Evolutionary conservation across 2,113 vertebrate genomes (phyloP).

Genomic region (Marcusenius ussheri): DNA sequence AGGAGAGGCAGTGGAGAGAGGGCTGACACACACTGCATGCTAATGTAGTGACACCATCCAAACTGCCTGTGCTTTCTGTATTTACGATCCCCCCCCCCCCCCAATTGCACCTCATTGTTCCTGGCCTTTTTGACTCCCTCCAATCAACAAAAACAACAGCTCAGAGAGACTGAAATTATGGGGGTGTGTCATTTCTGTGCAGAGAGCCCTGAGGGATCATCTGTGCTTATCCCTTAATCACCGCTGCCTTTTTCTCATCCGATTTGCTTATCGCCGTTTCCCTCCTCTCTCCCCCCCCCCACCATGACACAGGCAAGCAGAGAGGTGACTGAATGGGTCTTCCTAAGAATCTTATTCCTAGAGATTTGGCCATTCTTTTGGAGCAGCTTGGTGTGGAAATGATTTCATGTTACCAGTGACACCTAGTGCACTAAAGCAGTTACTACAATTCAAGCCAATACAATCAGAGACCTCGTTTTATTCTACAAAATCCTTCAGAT

Average conservation of each 20-base stretch:
- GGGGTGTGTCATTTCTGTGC: conserved; percentile 33
- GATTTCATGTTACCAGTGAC: conserved; percentile 14
- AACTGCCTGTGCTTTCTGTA: conserved; percentile 31
- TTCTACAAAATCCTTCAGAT: conserved; percentile 10
- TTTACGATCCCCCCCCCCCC: conserved; percentile 20
- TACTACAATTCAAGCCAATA: conserved; percentile 11
- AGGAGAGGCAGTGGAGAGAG: conserved; percentile 51
- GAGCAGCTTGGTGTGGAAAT: neutral
- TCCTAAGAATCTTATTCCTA: conserved; percentile 7
- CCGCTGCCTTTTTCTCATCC: conserved; percentile 26
- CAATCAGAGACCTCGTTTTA: conserved; percentile 1
- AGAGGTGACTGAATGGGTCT: neutral
- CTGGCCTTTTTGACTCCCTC: conserved; percentile 43
- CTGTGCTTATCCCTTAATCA: conserved; percentile 36
- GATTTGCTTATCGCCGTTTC: conserved; percentile 20
- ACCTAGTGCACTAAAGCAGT: conserved; percentile 23
- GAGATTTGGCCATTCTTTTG: conserved; percentile 12
- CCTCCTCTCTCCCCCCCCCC: neutral
- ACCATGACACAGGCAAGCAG: neutral
- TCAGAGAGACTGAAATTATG: conserved; percentile 28
- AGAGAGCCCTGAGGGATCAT: conserved; percentile 38
- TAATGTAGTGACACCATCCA: conserved; percentile 58
- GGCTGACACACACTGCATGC: conserved; percentile 66
- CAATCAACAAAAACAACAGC: conserved; percentile 25
- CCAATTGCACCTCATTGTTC: conserved; percentile 8